These are phyloP conservation scores for Isoperla grammatica DNA, from an alignment of 2,888 invertebrate species.

Conservation along the genomic window DNA sequence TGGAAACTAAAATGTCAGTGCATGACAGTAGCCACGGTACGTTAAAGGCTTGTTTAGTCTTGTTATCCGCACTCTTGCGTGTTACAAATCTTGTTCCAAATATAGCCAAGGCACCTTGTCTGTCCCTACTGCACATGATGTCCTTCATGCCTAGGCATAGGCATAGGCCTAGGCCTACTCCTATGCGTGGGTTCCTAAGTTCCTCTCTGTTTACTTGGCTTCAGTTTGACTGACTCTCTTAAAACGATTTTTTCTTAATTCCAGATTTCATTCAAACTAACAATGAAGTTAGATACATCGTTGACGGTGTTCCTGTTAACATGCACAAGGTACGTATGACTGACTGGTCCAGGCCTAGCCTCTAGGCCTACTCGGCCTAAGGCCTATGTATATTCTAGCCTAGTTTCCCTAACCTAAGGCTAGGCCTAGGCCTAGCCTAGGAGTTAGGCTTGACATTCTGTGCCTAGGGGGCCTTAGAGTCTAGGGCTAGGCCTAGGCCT, in stretches of 20 bases:
- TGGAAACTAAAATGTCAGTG: constrained; percentile 62
- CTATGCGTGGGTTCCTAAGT: neutral
- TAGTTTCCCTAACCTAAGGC: no score
- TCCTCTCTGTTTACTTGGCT: neutral
- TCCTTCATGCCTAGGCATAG: constrained; percentile 20
- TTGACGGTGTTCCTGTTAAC: constrained; percentile 54
- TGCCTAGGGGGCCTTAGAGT: no score
- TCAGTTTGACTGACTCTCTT: no score
- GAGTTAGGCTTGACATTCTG: no score
- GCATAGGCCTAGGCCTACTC: constrained; percentile 33
- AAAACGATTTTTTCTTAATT: constrained; percentile 40
- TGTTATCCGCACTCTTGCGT: neutral
- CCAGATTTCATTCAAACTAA: constrained; percentile 66
- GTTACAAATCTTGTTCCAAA: constrained; percentile 14
- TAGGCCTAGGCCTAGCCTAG: no score
- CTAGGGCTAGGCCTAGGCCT: no score
- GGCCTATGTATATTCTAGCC: neutral
- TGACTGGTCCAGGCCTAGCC: neutral
- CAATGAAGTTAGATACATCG: constrained; percentile 62
- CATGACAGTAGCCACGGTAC: constrained; percentile 70
- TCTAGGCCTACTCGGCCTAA: no score
- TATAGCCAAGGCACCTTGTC: constrained; percentile 12
- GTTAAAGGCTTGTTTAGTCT: neutral
- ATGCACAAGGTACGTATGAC: constrained; percentile 49
- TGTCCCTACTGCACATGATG: constrained; percentile 8